Evolutionary conservation across 1,140 invertebrate species (phyloP), one percentile per base, ranked within the genome.

Genomic region (Solenopsis fugax): DNA sequence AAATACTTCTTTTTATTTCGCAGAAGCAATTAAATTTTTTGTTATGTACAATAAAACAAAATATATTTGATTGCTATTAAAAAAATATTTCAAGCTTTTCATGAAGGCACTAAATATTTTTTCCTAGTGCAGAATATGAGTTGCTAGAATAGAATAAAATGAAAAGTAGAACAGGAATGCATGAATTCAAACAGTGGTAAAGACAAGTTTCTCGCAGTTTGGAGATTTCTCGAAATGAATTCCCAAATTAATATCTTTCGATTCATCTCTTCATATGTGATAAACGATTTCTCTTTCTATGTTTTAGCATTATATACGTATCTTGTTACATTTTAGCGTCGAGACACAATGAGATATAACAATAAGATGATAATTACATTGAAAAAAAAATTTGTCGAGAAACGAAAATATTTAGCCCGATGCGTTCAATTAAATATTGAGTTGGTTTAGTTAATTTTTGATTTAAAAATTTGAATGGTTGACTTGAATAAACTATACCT

Each of bases 231-330:
- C 34, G 21, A 54, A 81, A 60, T 60, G 13, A 84, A 60, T 50
- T 73, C 18, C 18, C 5, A 50, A 13, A 24, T 37, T 37, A 24
- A 72, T 62, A 4, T 4, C 9, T 67, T 45, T 87, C n/a, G 64
- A 82, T 86, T 60, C 41, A n/a, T 54, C 29, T 72, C 34, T 21
- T 45, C 41, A 72, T 24, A 60, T 34, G 41, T 62, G 13, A 37
- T 75, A 41, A 52, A 76, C 64, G 18, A 76, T 65, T 48, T 88
- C 48, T 89, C 67, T 86, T 65, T 89, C n/a, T 81, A 62, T 87
- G 69, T 90, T 89, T 89, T 88, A 89, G 87, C 65, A 82, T 87
- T 50, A 41, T 64, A 75, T 80, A 50, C n/a, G 58, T 69, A 71
- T 81, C 75, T 86, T 67, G 48, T 58, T 41, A 58, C n/a, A 56